Evolutionary conservation across 2,113 vertebrate genomes (phyloP), one percentile per base, ranked within the genome.

Genomic region (Salvelinus sp.): DNA sequence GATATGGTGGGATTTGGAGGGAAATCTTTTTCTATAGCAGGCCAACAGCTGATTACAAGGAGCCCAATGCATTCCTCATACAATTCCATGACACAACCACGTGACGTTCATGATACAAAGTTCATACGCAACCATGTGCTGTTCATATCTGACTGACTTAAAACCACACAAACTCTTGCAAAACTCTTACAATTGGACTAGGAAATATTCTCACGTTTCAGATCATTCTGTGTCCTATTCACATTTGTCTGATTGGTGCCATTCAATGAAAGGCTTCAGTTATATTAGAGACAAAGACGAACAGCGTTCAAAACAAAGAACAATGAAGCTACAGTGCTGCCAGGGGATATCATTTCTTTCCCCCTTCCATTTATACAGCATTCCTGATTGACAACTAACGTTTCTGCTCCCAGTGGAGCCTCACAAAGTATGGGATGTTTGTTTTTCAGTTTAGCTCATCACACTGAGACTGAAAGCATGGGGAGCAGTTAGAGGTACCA

Each of bases 241-340:
- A 68, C 84, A 30, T 18, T 73, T 69, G 18, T 62, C 58, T 70
- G 82, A 90, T 86, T 92, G 85, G 90, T 89, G 85, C 87, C 80
- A 69, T 70, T 73, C 87, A 88, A 85, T 33, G 65, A 91, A 91
- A 89, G 85, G 88, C 88, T 89, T 89, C 88, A 77, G 89, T 82
- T 71, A 82, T 88, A 90, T 92, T 81, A 86, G 85, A 81, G 30
- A 88, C 83, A 72, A 87, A 88, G 79, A 88, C 88, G 77, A 89
- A 86, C 87, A 87, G 86, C 77, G 80, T 80, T 88, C 79, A 91
- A 85, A 81, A 91, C 85, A 85, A 84, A 88, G 76, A 70, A 86
- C 80, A 87, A 89, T 86, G 89, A 80, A 82, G 92, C 91, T 93
- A 91, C 91, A 93, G 90, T 92, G 90, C 91, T 92, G 89, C 90